phyloP scores from a whole-genome alignment of 2,113 vertebrate genomes.

The Rhinolophus sinicus region DNA sequence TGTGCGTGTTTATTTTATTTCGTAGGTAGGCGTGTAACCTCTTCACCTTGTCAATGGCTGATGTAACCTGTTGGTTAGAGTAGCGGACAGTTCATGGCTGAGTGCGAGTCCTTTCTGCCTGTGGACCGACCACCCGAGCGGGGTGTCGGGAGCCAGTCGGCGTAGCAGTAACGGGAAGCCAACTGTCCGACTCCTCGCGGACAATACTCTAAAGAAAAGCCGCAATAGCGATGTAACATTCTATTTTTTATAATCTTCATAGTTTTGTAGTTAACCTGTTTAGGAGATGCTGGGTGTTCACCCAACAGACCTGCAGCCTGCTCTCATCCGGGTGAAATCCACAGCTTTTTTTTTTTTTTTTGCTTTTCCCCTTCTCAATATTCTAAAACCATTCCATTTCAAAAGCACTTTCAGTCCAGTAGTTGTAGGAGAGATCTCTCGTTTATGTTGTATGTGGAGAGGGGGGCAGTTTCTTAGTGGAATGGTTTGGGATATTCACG shows the following conservation, averaged over 20 bases:
- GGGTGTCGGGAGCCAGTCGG: conserved; percentile 78
- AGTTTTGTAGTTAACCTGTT: conserved; percentile 88
- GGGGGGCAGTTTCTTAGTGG: conserved; percentile 78
- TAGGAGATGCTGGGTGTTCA: conserved; percentile 87
- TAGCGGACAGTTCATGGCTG: conserved; percentile 86
- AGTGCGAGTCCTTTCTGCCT: conserved; percentile 85
- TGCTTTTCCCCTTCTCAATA: conserved; percentile 16
- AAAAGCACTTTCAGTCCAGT: conserved; percentile 95
- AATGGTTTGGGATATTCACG: conserved; percentile 87
- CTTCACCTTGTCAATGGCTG: conserved; percentile 88
- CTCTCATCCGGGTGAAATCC: conserved; percentile 86
- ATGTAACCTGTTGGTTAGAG: conserved; percentile 84
- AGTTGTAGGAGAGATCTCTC: conserved; percentile 82
- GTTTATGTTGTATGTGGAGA: conserved; percentile 71
- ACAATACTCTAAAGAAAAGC: conserved; percentile 82
- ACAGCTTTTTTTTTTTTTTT: conserved; percentile 79
- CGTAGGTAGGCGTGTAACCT: conserved; percentile 84
- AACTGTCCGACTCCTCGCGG: conserved; percentile 79
- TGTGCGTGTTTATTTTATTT: conserved; percentile 84
- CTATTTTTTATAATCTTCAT: conserved; percentile 89
- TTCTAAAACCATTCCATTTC: conserved; percentile 94
- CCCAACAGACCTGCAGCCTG: conserved; percentile 81
- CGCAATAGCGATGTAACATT: conserved; percentile 85
- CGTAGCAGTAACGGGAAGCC: conserved; percentile 74
- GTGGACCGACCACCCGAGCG: conserved; percentile 86